Evolutionary conservation across 2,888 invertebrate species (phyloP).

Genomic region (Exocentrus adspersus): DNA sequence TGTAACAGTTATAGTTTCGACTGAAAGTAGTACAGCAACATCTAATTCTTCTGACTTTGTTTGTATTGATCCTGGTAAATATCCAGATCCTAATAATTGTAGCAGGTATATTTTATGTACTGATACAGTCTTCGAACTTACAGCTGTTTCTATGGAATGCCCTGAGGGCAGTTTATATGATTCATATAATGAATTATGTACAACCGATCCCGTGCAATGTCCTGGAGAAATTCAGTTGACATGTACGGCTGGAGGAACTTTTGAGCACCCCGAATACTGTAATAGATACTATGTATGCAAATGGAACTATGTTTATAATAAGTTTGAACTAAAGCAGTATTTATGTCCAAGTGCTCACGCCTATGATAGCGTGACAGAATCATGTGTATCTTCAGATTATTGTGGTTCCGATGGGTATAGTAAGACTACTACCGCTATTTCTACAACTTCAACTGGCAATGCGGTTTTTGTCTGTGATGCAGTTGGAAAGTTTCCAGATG

Average conservation of each 20-base stretch:
- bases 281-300: conserved; percentile 67
- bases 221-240: conserved; percentile 47
- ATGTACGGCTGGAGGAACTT: conserved; percentile 62
- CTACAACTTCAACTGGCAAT: conserved; percentile 62
- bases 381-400: too few species aligned
- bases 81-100: conserved; percentile 51
- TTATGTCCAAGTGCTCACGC: conserved; percentile 63
- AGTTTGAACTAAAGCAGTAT: conserved; percentile 66
- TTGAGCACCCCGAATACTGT: conserved; percentile 65
- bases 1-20: neutral
- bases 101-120: conserved; percentile 53
- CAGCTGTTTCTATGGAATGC: conserved; percentile 50
- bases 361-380: conserved; percentile 59
- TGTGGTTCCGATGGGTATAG: too few species aligned
- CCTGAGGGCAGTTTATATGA: conserved; percentile 51
- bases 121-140: conserved; percentile 39
- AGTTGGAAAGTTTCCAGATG: conserved; percentile 53
- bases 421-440: too few species aligned
- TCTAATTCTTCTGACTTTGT: conserved; percentile 34
- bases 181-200: conserved; percentile 48
- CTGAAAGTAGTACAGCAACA: too few species aligned
- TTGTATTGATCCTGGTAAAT: conserved; percentile 50
- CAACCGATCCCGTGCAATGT: conserved; percentile 53
- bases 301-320: conserved; percentile 64
- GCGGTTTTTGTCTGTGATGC: conserved; percentile 37